phyloP scores from a whole-genome alignment of 2,113 vertebrate species.

The Pagrus major region DNA sequence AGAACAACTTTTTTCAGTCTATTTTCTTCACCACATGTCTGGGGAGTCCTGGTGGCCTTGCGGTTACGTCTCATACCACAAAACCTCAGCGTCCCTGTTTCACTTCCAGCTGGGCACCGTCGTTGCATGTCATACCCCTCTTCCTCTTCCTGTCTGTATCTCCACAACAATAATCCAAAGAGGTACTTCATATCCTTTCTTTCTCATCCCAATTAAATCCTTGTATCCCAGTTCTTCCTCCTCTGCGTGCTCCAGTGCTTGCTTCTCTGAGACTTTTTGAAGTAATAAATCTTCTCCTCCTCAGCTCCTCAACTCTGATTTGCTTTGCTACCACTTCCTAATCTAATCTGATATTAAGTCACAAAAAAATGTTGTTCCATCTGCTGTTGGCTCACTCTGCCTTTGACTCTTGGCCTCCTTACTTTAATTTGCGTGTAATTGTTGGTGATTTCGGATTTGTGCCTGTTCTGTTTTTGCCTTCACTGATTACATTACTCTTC shows the following conservation, averaged over 20 bases:
- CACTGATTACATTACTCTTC: not conserved
- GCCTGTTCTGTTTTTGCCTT: not conserved
- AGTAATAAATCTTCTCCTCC: not conserved
- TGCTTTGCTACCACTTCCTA: conserved; percentile 4
- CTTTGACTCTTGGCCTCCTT: not conserved
- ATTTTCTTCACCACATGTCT: not conserved
- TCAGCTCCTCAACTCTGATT: not conserved
- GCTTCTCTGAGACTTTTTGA: not conserved
- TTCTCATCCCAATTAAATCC: not conserved
- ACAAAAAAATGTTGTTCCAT: not conserved
- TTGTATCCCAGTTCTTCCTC: not conserved
- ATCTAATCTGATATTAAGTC: not conserved
- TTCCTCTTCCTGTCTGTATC: not conserved
- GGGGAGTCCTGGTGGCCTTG: not conserved
- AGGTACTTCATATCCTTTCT: not conserved
- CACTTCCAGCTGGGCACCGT: not conserved
- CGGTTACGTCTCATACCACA: not conserved
- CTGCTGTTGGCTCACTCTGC: not conserved
- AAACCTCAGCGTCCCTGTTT: not conserved
- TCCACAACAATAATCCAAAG: not conserved
- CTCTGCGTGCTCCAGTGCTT: not conserved
- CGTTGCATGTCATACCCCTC: not conserved
- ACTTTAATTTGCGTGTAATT: not conserved
- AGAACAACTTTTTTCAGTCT: not conserved
- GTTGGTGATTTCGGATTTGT: conserved; percentile 3